These are phyloP conservation scores for Sinella curviseta DNA, from an alignment of 1,140 invertebrate species.

Conservation along the genomic window DNA sequence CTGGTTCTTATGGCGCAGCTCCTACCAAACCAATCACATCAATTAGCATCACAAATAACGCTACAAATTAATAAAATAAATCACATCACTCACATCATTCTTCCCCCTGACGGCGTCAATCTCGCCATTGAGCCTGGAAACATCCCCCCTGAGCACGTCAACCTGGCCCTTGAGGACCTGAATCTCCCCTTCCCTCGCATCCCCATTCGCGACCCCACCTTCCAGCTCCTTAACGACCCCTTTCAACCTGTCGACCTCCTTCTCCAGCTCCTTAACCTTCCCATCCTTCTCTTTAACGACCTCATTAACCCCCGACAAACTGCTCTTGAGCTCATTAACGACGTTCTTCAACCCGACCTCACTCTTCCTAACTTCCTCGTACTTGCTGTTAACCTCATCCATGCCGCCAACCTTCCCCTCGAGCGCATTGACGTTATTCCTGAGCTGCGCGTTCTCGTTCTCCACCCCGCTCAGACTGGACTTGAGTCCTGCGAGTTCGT, in stretches of 20 bases:
- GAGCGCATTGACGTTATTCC: not conserved
- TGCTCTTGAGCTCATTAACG: not conserved
- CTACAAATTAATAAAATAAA: not conserved
- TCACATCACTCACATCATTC: conserved; percentile 39
- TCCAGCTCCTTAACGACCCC: not conserved
- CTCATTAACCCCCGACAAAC: not conserved
- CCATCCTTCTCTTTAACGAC: not conserved
- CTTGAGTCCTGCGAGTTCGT: not conserved
- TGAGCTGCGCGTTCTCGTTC: not conserved
- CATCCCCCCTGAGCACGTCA: conserved; percentile 30
- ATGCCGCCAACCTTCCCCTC: not conserved
- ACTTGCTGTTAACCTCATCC: conserved; percentile 9
- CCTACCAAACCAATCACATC: not conserved
- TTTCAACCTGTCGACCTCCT: not conserved
- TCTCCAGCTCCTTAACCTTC: not conserved
- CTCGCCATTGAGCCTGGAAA: conserved; percentile 3
- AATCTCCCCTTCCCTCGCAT: not conserved
- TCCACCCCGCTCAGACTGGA: not conserved
- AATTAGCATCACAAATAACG: not conserved
- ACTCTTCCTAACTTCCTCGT: not conserved
- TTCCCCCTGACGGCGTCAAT: conserved; percentile 20
- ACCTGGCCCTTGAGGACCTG: not conserved
- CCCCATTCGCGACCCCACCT: not conserved
- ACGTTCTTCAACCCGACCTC: not conserved
- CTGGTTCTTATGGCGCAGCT: conserved; percentile 35